Base-by-base conservation (phyloP, 2,797 vertebrate species). In the Enteromius mattozi region DNA sequence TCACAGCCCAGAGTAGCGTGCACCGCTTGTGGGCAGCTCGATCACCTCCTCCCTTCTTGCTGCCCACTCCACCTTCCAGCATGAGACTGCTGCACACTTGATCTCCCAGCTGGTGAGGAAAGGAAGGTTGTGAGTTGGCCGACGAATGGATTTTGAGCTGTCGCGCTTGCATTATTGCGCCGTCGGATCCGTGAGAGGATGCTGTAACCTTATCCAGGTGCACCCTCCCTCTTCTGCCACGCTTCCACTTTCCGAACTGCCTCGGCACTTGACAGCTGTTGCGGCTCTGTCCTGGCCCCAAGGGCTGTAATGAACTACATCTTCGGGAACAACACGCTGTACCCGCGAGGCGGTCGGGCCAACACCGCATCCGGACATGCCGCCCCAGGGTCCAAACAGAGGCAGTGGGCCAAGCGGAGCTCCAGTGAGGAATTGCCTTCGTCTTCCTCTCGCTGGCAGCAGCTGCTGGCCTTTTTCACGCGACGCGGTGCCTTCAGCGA, bases 271-370 rank as follows among this genome's bases (percentile, higher is more conserved):
- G 74, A 85, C 87, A 86, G 85, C 87, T 86, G 85, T 85, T 70
- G 79, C 63, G 71, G 79, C 80, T 80, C 49, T 79, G 71, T 79
- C 85, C 47, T 68, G 70, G 86, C 81, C 81, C 86, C 56, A 79
- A 82, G 85, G 83, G 75, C 93, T 94, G 96, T 94, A 85, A 99
- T 99, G 98, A 99, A 99, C 96, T 99, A 98, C 93, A 99, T 99
- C 94, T 99, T 99, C 75, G 98, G 98, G 90, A 99, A 99, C 96
- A 99, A 98, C 96, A 97, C 97, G 87, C 93, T 98, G 82, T 97
- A 97, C 95, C 96, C 97, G 87, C 97, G 97, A 49, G 95, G 95
- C 89, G 96, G 90, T 78, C 95, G 97, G 91, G 95, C 95, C 92
- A 96, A 92, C 88, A 61, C 95, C 78, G 92, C 92, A 88, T 94